Percentiles rank a stretch among this genome's conserved stretches.
phyloP scores from a whole-genome alignment of 2,113 vertebrate species.

The Hippocampus zosterae region DNA sequence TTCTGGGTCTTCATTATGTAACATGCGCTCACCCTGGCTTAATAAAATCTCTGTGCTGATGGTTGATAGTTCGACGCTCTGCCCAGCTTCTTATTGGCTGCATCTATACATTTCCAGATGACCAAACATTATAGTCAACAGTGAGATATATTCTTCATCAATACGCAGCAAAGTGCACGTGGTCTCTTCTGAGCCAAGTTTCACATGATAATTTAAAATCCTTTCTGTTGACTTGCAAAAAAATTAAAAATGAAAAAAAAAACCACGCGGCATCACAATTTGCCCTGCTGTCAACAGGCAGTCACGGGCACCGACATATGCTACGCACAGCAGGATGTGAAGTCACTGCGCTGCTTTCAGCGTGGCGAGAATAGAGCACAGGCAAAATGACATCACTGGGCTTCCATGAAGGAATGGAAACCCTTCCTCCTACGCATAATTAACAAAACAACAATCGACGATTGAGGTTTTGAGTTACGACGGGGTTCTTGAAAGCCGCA shows the following conservation, averaged over 20 bases:
- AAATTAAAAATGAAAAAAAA: background rate
- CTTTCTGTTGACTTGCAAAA: background rate
- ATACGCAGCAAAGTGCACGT: background rate
- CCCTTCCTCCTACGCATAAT: background rate
- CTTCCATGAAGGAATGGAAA: conserved; percentile 1
- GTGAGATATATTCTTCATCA: background rate
- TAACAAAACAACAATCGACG: background rate
- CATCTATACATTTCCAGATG: background rate
- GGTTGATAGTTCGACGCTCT: background rate
- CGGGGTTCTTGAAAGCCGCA: background rate
- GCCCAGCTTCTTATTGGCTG: background rate
- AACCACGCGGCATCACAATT: conserved; percentile 19
- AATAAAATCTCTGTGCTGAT: background rate
- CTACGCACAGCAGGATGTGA: conserved; percentile 52
- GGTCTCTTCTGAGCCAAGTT: background rate
- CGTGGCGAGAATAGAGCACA: conserved; percentile 6
- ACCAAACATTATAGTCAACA: background rate
- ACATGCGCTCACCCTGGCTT: background rate
- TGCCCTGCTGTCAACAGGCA: conserved; percentile 29
- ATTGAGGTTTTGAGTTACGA: background rate
- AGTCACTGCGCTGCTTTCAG: conserved; percentile 11
- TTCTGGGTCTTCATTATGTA: background rate
- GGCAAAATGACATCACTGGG: background rate
- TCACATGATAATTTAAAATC: background rate
- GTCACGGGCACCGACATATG: conserved; percentile 55